A percentile compares a stretch with the other conserved stretches of the same genome.
phyloP scores from a whole-genome alignment of 2,797 vertebrate species.

The Aulostomus chinensis region DNA sequence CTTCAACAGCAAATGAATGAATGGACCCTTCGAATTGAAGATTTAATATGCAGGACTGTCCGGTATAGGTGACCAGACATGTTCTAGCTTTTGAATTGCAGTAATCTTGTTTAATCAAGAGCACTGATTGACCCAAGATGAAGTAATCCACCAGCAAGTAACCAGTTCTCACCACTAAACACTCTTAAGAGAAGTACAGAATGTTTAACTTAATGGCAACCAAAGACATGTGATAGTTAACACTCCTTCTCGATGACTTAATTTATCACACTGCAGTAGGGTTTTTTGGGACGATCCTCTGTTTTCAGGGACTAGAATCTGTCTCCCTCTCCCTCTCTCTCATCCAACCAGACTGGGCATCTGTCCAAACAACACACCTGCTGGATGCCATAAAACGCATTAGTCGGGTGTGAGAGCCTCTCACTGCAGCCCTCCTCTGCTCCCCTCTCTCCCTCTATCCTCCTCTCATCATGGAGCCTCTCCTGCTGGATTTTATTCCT shows the following conservation, averaged over 20 bases:
- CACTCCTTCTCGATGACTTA: not conserved
- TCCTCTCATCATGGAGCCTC: constrained; percentile 23
- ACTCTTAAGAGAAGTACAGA: not conserved
- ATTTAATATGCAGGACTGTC: too few species aligned
- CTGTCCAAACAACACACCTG: constrained; percentile 62
- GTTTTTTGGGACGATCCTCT: too few species aligned
- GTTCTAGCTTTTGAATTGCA: too few species aligned
- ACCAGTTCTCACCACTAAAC: too few species aligned
- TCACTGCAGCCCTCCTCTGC: constrained; percentile 20
- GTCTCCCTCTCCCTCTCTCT: not conserved
- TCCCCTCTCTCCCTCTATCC: constrained; percentile 21
- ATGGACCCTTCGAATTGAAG: too few species aligned
- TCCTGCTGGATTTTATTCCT: not conserved
- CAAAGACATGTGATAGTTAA: not conserved
- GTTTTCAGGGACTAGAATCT: too few species aligned
- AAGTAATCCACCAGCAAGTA: too few species aligned
- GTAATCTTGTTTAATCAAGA: too few species aligned
- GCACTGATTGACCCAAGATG: too few species aligned
- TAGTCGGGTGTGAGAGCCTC: constrained; percentile 40
- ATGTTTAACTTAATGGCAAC: not conserved
- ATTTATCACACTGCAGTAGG: not conserved
- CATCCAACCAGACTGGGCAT: constrained; percentile 30
- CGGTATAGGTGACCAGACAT: too few species aligned
- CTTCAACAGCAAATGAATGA: too few species aligned
- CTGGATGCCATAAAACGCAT: constrained; percentile 56